Conservation (phyloP, 2,888 invertebrate species). For the Hermodice carunculata region DNA sequence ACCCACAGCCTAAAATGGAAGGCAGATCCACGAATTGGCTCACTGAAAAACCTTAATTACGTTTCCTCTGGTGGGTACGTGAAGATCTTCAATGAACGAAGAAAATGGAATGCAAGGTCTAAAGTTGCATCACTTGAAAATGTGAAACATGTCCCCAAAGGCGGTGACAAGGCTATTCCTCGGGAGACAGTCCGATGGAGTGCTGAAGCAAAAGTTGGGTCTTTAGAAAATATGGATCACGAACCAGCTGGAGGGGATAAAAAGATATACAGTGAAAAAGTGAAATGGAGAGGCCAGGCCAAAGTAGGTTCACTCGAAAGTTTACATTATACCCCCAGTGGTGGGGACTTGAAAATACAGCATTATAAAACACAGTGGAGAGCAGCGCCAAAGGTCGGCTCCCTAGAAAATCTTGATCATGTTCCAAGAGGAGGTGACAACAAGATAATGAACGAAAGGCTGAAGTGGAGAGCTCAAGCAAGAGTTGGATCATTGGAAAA, state of each 20-base stretch:
- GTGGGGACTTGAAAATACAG: constrained; percentile 28
- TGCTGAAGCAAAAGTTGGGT: too few species aligned
- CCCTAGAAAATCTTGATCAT: too few species aligned
- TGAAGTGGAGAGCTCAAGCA: constrained; percentile 21
- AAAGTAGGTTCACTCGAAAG: constrained; percentile 24
- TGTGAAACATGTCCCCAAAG: too few species aligned
- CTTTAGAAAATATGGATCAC: too few species aligned
- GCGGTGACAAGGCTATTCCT: too few species aligned
- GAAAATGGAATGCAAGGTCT: too few species aligned
- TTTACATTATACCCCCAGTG: constrained; percentile 19
- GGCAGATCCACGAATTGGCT: too few species aligned
- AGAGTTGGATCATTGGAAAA: constrained; percentile 27
- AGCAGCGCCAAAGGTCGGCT: too few species aligned
- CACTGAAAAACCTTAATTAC: constrained; percentile 15
- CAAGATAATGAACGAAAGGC: too few species aligned
- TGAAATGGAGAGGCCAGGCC: too few species aligned
- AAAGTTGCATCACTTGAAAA: too few species aligned
- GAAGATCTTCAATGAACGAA: constrained; percentile 66
- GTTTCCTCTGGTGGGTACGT: constrained; percentile 21
- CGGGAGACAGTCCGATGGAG: constrained; percentile 49
- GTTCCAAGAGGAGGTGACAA: too few species aligned
- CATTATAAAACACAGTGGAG: constrained; percentile 77
- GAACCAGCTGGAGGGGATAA: constrained; percentile 24
- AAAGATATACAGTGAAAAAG: constrained; percentile 66
- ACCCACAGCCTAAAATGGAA: constrained; percentile 77